phyloP scores from a whole-genome alignment of 1,140 invertebrate genomes.

The Brachystomella parvula region DNA sequence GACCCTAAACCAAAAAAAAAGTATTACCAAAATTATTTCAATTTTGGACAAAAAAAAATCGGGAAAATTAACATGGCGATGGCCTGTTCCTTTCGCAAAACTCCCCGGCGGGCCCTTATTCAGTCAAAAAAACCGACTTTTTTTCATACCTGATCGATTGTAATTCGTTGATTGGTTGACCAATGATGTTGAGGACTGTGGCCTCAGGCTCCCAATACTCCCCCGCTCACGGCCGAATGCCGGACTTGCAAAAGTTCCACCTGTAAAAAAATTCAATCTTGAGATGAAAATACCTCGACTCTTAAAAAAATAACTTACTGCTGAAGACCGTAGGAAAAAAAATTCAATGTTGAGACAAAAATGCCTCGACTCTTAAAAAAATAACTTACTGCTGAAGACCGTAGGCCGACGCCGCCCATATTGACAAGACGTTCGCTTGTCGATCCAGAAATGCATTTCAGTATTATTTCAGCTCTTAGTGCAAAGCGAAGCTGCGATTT shows the following conservation, averaged over 20 bases:
- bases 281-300: background rate
- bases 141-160: background rate
- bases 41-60: background rate
- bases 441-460: constrained; percentile 8
- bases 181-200: background rate
- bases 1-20: background rate
- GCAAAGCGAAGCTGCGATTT: background rate
- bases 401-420: background rate
- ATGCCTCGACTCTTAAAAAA: background rate
- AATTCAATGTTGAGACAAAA: background rate
- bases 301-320: too few species aligned
- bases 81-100: background rate
- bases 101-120: background rate
- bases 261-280: background rate
- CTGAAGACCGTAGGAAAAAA: too few species aligned
- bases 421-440: background rate
- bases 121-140: background rate
- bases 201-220: background rate
- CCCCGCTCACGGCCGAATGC: background rate
- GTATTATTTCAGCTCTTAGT: too few species aligned
- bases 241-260: background rate
- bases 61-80: background rate
- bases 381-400: constrained; percentile 3
- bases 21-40: background rate
- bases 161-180: background rate